phyloP scores from a whole-genome alignment of 2,113 vertebrate genomes.

The Eleginops maclovinus region DNA sequence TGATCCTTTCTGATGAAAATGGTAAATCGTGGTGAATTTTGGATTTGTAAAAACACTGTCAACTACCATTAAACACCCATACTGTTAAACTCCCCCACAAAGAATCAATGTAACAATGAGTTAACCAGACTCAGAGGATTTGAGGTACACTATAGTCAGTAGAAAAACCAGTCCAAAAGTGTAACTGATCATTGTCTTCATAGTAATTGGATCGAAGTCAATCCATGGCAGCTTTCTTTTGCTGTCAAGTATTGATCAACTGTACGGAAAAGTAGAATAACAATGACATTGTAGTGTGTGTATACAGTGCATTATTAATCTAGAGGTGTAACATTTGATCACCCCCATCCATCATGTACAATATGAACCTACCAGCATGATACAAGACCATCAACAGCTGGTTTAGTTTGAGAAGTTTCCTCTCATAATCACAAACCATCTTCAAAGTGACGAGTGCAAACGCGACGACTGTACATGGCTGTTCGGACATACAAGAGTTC shows the following conservation, averaged over 20 bases:
- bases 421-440: slow-evolving; percentile 7
- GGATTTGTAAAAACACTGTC: background rate
- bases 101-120: slow-evolving; percentile 12
- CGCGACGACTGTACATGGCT: slow-evolving; percentile 25
- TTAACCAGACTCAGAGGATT: slow-evolving; percentile 6
- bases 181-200: slow-evolving; percentile 14
- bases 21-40: background rate
- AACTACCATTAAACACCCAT: slow-evolving; percentile 1
- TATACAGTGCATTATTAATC: background rate
- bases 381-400: slow-evolving; percentile 7
- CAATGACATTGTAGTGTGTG: slow-evolving; percentile 11
- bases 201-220: slow-evolving; percentile 3
- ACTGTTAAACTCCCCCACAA: background rate
- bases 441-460: slow-evolving; percentile 81
- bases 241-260: slow-evolving; percentile 10
- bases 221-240: slow-evolving; percentile 18
- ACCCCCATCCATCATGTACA: no score
- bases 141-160: slow-evolving; percentile 40
- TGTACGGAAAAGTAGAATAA: slow-evolving; percentile 2
- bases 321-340: background rate
- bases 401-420: slow-evolving; percentile 27
- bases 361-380: background rate
- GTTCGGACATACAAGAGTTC: slow-evolving; percentile 4
- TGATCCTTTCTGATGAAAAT: background rate
- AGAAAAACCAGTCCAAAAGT: slow-evolving; percentile 8